Evolutionary conservation across 2,113 vertebrate species (phyloP), one percentile per base, ranked within the genome.

Genomic region (Brachionichthys hirsutus): DNA sequence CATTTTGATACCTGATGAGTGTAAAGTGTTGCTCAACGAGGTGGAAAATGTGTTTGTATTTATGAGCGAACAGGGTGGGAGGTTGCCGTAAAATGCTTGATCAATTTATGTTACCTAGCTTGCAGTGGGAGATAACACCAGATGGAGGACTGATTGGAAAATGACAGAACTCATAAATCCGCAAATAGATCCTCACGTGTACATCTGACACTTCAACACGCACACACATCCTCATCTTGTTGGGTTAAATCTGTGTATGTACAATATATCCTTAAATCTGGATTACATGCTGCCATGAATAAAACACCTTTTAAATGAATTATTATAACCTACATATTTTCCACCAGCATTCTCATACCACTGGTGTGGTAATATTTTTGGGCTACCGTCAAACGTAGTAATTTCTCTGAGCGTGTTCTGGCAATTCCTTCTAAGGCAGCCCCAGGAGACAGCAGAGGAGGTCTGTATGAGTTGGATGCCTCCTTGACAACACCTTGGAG

Each of bases 401-500:
- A 54, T 83, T 82, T 67, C 30, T 63, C 9, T 56, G 22, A 54
- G 65, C 60, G 52, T 67, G 69, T 65, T 73, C 47, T 30, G 22
- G 57, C 59, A 48, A 43, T 77, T 73, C 48, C 52, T 52, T 67
- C 62, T 54, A 77, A 78, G 73, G 75, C 76, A 70, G 72, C 74
- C 79, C 78, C 64, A 52, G 42, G 62, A 85, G 43, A 44, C 60
- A 50, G 69, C 66, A 69, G 50, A 60, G 71, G 73, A 73, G 73
- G 79, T 60, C 67, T 67, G 77, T 73, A 77, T 73, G 76, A 78
- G 78, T 19, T 65, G 81, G 86, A 83, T 76, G 82, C 81, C 81
- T 84, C 82, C 75, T 75, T 78, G 78, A 89, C 83, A 87, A 87
- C 78, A 89, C 81, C 81, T 80, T 84, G 65, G 82, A 61, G 77